Evolutionary conservation across 1,140 invertebrate genomes (phyloP).

Genomic region (Meloidogyne exigua): DNA sequence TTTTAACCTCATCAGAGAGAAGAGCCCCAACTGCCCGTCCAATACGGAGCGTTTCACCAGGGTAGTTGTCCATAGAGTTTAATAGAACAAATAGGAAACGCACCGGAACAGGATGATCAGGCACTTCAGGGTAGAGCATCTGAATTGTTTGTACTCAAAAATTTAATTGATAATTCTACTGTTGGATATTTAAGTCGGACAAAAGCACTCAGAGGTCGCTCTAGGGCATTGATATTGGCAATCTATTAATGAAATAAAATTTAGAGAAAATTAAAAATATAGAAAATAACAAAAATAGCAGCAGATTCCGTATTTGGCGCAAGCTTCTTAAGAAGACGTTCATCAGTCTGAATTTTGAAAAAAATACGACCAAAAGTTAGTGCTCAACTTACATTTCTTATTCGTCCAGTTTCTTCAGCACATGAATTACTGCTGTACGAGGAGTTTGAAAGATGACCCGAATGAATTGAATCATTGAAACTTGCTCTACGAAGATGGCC

Average conservation of each 20-base stretch:
- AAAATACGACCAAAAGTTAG: no score
- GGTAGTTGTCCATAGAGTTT: slow-evolving; percentile 45
- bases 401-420: slow-evolving; percentile 15
- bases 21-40: slow-evolving; percentile 46
- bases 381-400: slow-evolving; percentile 1
- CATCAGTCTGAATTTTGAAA: slow-evolving; percentile 44
- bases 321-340: slow-evolving; percentile 39
- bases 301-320: slow-evolving; percentile 44
- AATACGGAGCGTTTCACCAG: slow-evolving; percentile 43
- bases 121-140: slow-evolving; percentile 48
- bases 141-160: slow-evolving; percentile 1
- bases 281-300: slow-evolving; percentile 37
- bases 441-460: not conserved
- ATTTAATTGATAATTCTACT: slow-evolving; percentile 5
- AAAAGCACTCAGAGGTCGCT: slow-evolving; percentile 42
- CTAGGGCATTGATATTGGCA: slow-evolving; percentile 44
- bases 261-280: not conserved
- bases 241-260: slow-evolving; percentile 14
- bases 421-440: slow-evolving; percentile 12
- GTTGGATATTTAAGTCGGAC: slow-evolving; percentile 39
- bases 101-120: slow-evolving; percentile 47
- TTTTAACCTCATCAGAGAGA: slow-evolving; percentile 42
- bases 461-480: slow-evolving; percentile 9
- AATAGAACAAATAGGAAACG: slow-evolving; percentile 43
- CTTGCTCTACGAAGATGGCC: slow-evolving; percentile 28